Evolutionary conservation across 2,113 vertebrate species (phyloP), one percentile per base, ranked within the genome.

Genomic region (Tichodroma muraria): DNA sequence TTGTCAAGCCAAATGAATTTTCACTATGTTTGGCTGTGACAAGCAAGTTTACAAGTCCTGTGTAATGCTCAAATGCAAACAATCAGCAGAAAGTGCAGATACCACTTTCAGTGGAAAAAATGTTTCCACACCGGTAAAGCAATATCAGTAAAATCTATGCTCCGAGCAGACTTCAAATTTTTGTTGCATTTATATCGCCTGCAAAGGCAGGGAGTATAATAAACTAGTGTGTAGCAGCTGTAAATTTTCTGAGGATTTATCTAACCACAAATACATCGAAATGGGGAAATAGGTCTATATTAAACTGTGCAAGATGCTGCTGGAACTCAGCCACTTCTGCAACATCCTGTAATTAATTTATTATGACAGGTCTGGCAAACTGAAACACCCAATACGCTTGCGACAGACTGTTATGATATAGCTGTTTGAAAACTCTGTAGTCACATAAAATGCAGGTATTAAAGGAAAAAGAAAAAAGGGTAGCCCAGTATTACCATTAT

Each of bases 311-410:
- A 98, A 98, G 98, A 98, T 98, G 98, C 97, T 98, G 96, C 97
- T 98, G 97, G 98, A 98, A 98, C 97, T 96, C 95, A 97, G 98
- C 98, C 98, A 98, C 96, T 98, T 99, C 98, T 99, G 99, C 98
- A 99, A 99, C 99, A 99, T 99, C 99, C 99, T 98, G 98, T 98
- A 98, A 99, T 99, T 99, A 99, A 99, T 99, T 99, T 98, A 98
- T 99, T 98, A 98, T 99, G 99, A 99, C 99, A 99, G 98, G 98
- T 98, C 97, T 98, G 98, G 97, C 98, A 99, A 99, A 99, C 99
- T 98, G 99, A 99, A 99, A 99, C 98, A 98, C 98, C 98, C 98
- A 99, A 99, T 98, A 98, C 97, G 90, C 98, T 99, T 99, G 98
- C 98, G 85, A 99, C 98, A 99, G 98, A 98, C 97, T 97, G 96